Conservation (phyloP, 2,888 invertebrate species). For the Dioctria rufipes region DNA sequence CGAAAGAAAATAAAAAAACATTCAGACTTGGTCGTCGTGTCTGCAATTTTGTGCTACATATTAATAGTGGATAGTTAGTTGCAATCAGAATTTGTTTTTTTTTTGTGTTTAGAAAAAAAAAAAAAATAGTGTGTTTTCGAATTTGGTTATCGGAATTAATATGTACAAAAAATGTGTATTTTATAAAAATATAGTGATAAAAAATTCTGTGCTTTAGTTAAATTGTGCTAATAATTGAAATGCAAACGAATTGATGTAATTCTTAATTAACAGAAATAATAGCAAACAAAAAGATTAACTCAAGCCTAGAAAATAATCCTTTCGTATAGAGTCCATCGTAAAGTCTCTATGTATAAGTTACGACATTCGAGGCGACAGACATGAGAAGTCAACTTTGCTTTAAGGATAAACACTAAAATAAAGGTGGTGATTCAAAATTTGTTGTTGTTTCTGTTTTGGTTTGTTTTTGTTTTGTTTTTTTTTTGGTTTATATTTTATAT, state of each 20-base stretch:
- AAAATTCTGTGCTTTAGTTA: too few relatives aligned
- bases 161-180: background rate
- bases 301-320: too few relatives aligned
- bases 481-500: too few relatives aligned
- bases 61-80: background rate
- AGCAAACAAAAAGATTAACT: background rate
- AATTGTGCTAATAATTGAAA: background rate
- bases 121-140: conserved; percentile 12
- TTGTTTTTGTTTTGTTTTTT: too few relatives aligned
- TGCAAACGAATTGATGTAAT: conserved; percentile 36
- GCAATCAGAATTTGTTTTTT: background rate
- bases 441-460: too few relatives aligned
- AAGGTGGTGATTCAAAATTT: too few relatives aligned
- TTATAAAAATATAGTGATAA: too few relatives aligned
- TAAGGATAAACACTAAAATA: conserved; percentile 17
- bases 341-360: background rate
- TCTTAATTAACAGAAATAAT: background rate
- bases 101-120: background rate
- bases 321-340: too few relatives aligned
- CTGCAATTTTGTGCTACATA: background rate
- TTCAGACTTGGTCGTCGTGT: background rate
- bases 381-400: conserved; percentile 7
- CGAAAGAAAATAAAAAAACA: background rate
- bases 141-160: conserved; percentile 21
- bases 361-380: background rate